These are phyloP conservation scores for Orthonyx spaldingii DNA, from an alignment of 2,113 vertebrate genomes.

Conservation along the genomic window DNA sequence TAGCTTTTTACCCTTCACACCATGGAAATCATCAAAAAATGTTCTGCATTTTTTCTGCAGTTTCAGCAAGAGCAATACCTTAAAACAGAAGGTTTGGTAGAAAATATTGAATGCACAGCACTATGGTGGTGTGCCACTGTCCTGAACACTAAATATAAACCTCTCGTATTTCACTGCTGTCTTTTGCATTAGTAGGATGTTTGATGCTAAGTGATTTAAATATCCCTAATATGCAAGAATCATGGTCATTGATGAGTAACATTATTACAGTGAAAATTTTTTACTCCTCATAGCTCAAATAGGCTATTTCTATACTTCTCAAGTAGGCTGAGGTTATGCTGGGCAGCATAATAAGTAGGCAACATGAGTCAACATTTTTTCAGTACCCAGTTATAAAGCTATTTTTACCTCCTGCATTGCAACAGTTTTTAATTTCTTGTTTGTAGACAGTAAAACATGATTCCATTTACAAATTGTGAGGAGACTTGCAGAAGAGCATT, in stretches of 20 bases:
- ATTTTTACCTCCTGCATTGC: background rate
- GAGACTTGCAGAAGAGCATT: background rate
- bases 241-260: background rate
- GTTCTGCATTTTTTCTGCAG: too few species aligned
- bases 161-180: background rate
- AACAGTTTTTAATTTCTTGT: background rate
- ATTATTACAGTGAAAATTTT: background rate
- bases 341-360: background rate
- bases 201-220: background rate
- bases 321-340: background rate
- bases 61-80: background rate
- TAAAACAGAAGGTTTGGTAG: background rate
- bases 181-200: background rate
- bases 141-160: background rate
- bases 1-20: background rate
- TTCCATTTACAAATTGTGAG: background rate
- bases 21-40: background rate
- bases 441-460: background rate
- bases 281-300: background rate
- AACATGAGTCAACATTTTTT: rapidly evolving
- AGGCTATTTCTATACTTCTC: background rate
- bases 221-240: background rate
- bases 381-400: background rate
- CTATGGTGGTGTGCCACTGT: background rate
- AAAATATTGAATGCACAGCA: background rate